Conservation (phyloP, 2,797 vertebrate species). For the Luscinia megarhynchos region DNA sequence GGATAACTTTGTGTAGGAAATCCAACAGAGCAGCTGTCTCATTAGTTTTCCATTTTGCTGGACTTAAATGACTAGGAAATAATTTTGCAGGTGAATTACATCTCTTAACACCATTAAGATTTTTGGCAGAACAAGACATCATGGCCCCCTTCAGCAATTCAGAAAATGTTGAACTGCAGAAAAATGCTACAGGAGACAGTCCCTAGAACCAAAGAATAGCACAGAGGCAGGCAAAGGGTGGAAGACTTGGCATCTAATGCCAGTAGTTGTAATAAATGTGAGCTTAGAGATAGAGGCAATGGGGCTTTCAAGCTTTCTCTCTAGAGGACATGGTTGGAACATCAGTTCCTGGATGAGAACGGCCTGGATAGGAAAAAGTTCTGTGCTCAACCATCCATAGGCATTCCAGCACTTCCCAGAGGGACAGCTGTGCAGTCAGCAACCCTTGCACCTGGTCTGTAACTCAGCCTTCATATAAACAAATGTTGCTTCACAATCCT, state of each 20-base stretch:
- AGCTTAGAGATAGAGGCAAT: background rate
- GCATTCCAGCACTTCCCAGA: background rate
- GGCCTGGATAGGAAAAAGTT: background rate
- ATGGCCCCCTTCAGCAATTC: background rate
- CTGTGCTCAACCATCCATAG: background rate
- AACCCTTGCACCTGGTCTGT: background rate
- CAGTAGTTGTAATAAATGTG: background rate
- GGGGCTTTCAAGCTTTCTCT: background rate
- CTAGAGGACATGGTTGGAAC: background rate
- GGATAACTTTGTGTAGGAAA: background rate
- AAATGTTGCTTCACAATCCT: background rate
- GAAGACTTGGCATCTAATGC: background rate
- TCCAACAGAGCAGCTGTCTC: background rate
- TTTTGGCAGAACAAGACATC: background rate
- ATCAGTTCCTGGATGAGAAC: background rate
- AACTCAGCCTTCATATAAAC: background rate
- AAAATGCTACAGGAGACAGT: background rate
- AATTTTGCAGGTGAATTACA: background rate
- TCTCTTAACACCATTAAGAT: background rate
- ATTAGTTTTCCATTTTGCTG: background rate
- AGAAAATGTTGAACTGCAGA: background rate
- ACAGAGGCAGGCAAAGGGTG: background rate
- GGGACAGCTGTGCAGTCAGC: background rate
- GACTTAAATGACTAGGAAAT: background rate
- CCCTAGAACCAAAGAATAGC: background rate